phyloP scores from a whole-genome alignment of 2,888 invertebrate species.

The Pseudeuparius sepicola region DNA sequence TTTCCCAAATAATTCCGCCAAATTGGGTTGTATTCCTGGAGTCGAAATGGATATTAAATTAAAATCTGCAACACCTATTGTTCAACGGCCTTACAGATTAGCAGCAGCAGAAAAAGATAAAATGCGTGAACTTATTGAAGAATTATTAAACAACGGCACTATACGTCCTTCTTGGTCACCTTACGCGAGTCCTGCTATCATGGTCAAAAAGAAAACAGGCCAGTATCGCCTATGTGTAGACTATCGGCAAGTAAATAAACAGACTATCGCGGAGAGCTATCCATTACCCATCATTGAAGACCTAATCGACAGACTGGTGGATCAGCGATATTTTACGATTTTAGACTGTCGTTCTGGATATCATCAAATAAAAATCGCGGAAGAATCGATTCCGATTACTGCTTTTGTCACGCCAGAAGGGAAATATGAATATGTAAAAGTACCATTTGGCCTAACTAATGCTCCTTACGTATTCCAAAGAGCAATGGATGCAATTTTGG shows the following conservation, averaged over 20 bases:
- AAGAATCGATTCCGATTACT: conserved; percentile 24
- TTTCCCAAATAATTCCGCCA: background rate
- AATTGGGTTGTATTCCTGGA: background rate
- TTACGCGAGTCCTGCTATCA: conserved; percentile 21
- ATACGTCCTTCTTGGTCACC: conserved; percentile 20
- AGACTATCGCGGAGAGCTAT: conserved; percentile 26
- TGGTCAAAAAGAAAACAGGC: conserved; percentile 24
- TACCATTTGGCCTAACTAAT: conserved; percentile 31
- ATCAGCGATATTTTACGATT: conserved; percentile 23
- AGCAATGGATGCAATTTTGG: conserved; percentile 19
- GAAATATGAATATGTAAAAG: conserved; percentile 26
- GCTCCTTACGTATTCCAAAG: conserved; percentile 30
- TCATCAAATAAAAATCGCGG: conserved; percentile 26
- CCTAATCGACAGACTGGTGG: conserved; percentile 22
- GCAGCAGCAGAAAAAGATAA: conserved; percentile 18
- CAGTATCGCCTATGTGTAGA: conserved; percentile 23
- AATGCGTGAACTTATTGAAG: conserved; percentile 19
- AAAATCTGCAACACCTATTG: conserved; percentile 17
- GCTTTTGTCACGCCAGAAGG: conserved; percentile 28
- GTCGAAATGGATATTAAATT: conserved; percentile 22
- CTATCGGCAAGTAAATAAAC: conserved; percentile 27
- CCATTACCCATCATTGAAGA: conserved; percentile 29
- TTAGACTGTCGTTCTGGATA: conserved; percentile 28
- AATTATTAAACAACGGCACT: conserved; percentile 14
- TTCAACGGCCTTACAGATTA: conserved; percentile 24